Conservation (phyloP, 2,888 invertebrate species). For the Acanthosepion esculentum region DNA sequence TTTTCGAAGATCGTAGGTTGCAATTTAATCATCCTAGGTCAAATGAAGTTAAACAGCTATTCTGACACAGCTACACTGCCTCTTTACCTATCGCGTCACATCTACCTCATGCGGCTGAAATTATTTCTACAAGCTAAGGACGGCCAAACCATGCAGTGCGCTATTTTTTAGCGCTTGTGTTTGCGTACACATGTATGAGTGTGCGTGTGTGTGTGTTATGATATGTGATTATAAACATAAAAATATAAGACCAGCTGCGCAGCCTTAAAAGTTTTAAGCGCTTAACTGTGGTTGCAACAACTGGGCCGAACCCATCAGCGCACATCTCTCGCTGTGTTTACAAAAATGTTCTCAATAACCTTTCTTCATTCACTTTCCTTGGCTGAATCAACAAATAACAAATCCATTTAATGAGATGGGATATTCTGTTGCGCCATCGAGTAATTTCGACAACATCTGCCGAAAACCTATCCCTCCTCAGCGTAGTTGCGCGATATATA, state of each 20-base stretch:
- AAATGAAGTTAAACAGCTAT: no score
- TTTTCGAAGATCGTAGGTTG: no score
- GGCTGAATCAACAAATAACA: conserved; percentile 22
- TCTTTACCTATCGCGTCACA: no score
- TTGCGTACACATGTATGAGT: not conserved
- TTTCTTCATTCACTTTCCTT: not conserved
- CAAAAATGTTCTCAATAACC: conserved; percentile 22
- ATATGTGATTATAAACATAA: not conserved
- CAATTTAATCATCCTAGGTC: no score
- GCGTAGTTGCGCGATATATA: not conserved
- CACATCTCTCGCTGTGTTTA: not conserved
- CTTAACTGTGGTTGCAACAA: not conserved
- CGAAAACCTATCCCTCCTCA: not conserved
- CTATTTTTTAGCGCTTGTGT: not conserved
- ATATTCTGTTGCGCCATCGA: conserved; percentile 33
- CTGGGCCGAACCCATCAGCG: not conserved
- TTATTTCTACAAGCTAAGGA: no score
- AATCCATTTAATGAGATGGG: conserved; percentile 20
- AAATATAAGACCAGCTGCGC: not conserved
- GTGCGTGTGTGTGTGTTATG: no score
- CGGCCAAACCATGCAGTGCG: no score
- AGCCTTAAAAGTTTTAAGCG: not conserved
- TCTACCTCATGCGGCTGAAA: no score
- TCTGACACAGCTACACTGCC: no score
- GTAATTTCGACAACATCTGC: not conserved